Evolutionary conservation across 2,113 vertebrate genomes (phyloP), one percentile per base, ranked within the genome.

Genomic region (Halcyon senegalensis): DNA sequence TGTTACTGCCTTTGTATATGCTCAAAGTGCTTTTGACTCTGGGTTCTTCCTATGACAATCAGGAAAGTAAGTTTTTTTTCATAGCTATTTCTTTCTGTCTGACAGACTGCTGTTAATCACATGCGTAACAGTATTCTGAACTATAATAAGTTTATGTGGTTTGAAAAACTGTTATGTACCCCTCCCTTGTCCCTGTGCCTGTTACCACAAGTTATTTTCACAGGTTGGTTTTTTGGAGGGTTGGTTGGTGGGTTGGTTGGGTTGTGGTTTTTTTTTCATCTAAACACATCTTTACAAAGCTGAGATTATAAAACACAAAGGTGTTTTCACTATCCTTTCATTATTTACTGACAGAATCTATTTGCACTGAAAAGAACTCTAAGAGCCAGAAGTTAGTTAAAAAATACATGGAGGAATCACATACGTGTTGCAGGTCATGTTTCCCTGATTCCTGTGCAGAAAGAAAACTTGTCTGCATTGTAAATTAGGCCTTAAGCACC

Each of bases 301-400:
- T 82, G 63, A 83, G 62, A 91, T 89, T 91, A 69, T 91, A 89
- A 91, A 93, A 51, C 24, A 72, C 53, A 93, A 91, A 73, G 66
- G 81, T 96, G 62, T 84, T 95, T 94, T 76, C 8, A 76, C 35
- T 39, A 64, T 31, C 30, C 60, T 81, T 60, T 92, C 59, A 53
- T 75, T 92, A 84, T 91, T 87, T 89, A 69, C 37, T 94, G 74
- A 76, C 55, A 82, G 43, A 68, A 27, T 20, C 21, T 79, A 58
- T 39, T 84, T 94, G 17, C 21, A 53, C 6, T 75, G 50, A 63
- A 72, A 91, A 84, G 33, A 84, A 33, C 28, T 56, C 50, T 68
- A 68, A 89, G 10, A 31, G 46, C 5, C 27, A 75, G 35, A 64
- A 37, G 11, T 27, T 21, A 56, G 24, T 50, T 55, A 13, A 64